Conservation (phyloP, 2,113 vertebrate genomes). For the Corythornis cristatus region DNA sequence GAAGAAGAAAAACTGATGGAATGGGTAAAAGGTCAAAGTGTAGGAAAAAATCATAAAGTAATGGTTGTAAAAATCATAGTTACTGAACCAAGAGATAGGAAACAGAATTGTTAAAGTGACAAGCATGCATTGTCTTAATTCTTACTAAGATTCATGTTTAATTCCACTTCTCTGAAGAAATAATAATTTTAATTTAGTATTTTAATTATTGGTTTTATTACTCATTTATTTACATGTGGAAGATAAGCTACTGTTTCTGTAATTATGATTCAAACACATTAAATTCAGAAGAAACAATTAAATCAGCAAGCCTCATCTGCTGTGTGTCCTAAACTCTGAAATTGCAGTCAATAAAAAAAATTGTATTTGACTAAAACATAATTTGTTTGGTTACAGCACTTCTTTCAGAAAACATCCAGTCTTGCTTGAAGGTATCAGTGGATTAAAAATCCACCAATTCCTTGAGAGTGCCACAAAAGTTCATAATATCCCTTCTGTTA, state of each 20-base stretch:
- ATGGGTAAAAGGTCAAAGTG: background rate
- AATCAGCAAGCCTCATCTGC: background rate
- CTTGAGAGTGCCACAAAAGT: background rate
- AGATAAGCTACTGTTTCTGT: background rate
- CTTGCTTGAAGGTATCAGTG: background rate
- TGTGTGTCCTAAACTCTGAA: background rate
- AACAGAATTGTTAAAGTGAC: background rate
- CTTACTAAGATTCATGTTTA: background rate
- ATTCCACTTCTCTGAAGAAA: background rate
- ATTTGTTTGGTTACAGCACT: background rate
- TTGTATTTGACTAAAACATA: background rate
- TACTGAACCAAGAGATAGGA: background rate
- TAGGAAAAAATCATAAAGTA: background rate
- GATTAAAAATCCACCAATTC: background rate
- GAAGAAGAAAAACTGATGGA: background rate
- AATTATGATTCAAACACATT: background rate
- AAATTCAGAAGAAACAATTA: conserved; percentile 6
- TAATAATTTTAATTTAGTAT: background rate
- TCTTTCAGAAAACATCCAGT: background rate
- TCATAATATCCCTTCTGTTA: background rate
- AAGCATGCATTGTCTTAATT: background rate
- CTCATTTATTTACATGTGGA: background rate
- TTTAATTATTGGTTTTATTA: background rate
- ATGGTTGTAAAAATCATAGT: background rate
- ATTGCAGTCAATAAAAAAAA: background rate